Percentiles rank a stretch among this genome's conserved stretches.
These are phyloP conservation scores for Pinna nobilis DNA, from an alignment of 1,140 invertebrate genomes.

Conservation along the genomic window DNA sequence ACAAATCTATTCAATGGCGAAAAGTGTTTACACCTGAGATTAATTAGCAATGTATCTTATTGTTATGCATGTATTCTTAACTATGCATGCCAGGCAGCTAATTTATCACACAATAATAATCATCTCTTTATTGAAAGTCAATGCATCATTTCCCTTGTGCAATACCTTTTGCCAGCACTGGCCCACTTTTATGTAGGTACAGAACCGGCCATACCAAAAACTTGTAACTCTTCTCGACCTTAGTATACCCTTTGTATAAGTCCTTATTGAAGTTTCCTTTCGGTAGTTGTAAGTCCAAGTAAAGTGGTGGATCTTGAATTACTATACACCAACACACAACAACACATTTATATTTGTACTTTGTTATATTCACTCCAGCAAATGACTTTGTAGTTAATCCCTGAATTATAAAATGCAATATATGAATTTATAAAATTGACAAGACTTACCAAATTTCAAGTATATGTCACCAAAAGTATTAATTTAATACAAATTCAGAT, in stretches of 20 bases:
- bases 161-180: slow-evolving; percentile 8
- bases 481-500: no score
- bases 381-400: neutral
- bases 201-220: slow-evolving; percentile 1
- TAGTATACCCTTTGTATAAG: neutral
- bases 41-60: no score
- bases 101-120: no score
- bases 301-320: slow-evolving; percentile 2
- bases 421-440: no score
- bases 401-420: no score
- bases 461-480: no score
- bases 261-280: neutral
- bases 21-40: no score
- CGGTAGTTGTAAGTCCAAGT: neutral
- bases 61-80: no score
- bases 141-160: slow-evolving; percentile 10
- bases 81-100: no score
- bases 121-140: no score
- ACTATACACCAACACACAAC: slow-evolving; percentile 1
- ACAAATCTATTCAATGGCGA: no score
- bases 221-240: neutral
- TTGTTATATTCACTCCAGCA: neutral
- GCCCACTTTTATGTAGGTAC: neutral
- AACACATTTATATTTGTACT: neutral
- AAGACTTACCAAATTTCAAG: no score